Conservation (phyloP, 2,113 vertebrate genomes). For the Suricata suricatta region DNA sequence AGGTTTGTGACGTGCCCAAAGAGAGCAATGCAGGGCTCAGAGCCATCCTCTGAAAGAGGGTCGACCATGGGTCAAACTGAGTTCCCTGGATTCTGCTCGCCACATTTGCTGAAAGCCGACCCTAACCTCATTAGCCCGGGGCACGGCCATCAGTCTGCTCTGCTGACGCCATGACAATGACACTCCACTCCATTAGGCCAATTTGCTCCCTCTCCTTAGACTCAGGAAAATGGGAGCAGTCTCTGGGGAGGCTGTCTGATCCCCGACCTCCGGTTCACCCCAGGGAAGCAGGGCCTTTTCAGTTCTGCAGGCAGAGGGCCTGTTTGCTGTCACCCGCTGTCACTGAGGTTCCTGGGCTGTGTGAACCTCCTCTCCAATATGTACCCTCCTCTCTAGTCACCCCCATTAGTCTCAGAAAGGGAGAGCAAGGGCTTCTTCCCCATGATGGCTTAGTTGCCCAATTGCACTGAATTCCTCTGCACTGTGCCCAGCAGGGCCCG, state of each 20-base stretch:
- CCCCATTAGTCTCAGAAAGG: neutral
- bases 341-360: neutral
- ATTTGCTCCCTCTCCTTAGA: slow-evolving; percentile 38
- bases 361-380: neutral
- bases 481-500: slow-evolving; percentile 23
- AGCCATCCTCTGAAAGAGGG: neutral
- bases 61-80: neutral
- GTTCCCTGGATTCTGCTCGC: neutral
- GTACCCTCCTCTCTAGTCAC: neutral
- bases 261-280: slow-evolving; percentile 40
- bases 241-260: slow-evolving; percentile 5
- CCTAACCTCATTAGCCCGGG: neutral
- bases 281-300: neutral
- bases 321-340: neutral
- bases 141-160: neutral
- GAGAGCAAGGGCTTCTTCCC: slow-evolving; percentile 9
- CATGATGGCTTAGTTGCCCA: neutral
- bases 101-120: neutral
- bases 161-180: slow-evolving; percentile 18
- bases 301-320: neutral
- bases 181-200: slow-evolving; percentile 60
- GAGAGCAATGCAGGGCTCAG: neutral
- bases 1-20: neutral
- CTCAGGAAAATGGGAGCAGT: neutral
- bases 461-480: slow-evolving; percentile 58